Percentiles rank a stretch among this genome's conserved stretches.
Conservation (phyloP, 2,888 invertebrate species). For the Unio delphinus region DNA sequence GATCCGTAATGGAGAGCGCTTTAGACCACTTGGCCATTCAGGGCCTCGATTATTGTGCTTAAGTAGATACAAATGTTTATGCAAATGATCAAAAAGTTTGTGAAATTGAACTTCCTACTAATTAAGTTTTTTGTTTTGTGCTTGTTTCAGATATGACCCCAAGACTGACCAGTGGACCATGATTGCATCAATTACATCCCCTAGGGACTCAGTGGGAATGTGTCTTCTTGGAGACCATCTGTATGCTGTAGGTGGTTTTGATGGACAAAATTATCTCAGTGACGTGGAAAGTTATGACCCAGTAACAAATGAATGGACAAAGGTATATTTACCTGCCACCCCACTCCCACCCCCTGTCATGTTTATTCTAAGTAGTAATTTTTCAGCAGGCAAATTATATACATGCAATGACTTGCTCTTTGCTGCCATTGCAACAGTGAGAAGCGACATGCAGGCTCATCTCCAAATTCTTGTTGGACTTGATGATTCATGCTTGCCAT, state of each 20-base stretch:
- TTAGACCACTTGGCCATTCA: too few species aligned
- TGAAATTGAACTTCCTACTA: too few species aligned
- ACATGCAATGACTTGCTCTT: too few species aligned
- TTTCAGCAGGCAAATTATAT: neutral
- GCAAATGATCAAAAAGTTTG: too few species aligned
- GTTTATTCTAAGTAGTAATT: neutral
- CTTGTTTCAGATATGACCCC: slow-evolving; percentile 75
- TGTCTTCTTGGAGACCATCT: slow-evolving; percentile 87
- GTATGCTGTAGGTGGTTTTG: slow-evolving; percentile 91
- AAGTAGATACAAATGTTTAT: too few species aligned
- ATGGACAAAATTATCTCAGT: slow-evolving; percentile 89
- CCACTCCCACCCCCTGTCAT: neutral
- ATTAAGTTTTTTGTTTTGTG: neutral
- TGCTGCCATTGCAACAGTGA: too few species aligned
- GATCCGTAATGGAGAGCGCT: too few species aligned
- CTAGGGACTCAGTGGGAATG: slow-evolving; percentile 90
- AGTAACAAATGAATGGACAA: slow-evolving; percentile 74
- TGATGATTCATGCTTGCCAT: too few species aligned
- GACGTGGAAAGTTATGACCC: slow-evolving; percentile 90
- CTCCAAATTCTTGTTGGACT: too few species aligned
- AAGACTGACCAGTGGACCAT: slow-evolving; percentile 89
- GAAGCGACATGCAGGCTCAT: too few species aligned
- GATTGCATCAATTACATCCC: slow-evolving; percentile 86
- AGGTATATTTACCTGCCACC: slow-evolving; percentile 66
- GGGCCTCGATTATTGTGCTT: too few species aligned